A percentile compares a stretch with the other conserved stretches of the same genome.
Conservation (phyloP, 2,113 vertebrate species). For the Phoenicopterus ruber region DNA sequence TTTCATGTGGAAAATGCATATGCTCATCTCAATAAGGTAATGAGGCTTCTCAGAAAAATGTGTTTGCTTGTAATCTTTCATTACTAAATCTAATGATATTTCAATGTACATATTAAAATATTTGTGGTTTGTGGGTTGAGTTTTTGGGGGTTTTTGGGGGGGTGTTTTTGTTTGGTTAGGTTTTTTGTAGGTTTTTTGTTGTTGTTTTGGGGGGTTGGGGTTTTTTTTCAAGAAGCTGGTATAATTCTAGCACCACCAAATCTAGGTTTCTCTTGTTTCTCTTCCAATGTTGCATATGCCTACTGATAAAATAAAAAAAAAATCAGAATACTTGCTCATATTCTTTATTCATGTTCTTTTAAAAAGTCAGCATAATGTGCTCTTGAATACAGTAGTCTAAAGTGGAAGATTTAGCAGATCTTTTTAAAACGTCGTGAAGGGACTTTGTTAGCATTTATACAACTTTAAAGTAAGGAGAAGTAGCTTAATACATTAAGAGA, state of each 20-base stretch:
- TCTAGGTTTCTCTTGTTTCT: not conserved
- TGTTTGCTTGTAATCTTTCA: not conserved
- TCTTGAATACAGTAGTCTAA: not conserved
- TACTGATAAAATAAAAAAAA: not conserved
- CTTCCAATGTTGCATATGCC: not conserved
- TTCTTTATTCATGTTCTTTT: not conserved
- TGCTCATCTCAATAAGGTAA: slow-evolving; percentile 74
- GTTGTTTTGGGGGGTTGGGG: not conserved
- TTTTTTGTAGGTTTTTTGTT: not conserved
- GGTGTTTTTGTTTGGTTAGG: not conserved
- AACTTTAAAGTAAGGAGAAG: not conserved
- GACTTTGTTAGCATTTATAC: not conserved
- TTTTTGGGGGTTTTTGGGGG: not conserved
- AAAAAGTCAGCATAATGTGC: not conserved
- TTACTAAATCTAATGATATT: not conserved
- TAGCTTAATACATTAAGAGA: not conserved
- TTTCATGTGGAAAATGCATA: slow-evolving; percentile 73
- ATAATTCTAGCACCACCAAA: not conserved
- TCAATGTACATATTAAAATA: not conserved
- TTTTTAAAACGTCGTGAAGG: not conserved
- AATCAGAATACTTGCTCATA: not conserved
- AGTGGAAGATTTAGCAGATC: not conserved
- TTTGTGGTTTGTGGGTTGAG: not conserved
- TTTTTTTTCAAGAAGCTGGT: not conserved
- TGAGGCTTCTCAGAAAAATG: not conserved